Evolutionary conservation across 92 coral and sea anemone genomes (phyloP).

Genomic region (Zoanthus sociatus): DNA sequence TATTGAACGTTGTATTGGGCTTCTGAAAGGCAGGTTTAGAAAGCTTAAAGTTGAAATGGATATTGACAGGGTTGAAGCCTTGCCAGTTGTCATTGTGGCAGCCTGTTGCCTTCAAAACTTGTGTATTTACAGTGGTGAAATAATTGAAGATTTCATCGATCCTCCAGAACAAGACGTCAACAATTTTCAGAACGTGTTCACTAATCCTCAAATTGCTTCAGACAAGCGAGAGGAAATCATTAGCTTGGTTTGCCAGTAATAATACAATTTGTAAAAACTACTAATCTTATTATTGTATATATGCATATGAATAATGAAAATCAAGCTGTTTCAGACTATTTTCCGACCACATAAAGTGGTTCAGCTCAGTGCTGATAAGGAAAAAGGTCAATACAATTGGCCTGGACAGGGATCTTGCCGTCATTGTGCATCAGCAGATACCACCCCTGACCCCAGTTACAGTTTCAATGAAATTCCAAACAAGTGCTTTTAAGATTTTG

Average conservation of each 20-base stretch:
- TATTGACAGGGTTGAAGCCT: constrained; percentile 60
- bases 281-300: neutral
- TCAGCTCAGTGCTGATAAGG: constrained; percentile 32
- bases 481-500: neutral
- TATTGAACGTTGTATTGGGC: constrained; percentile 70
- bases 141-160: constrained; percentile 56
- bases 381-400: constrained; percentile 5
- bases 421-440: constrained; percentile 27
- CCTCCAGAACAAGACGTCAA: constrained; percentile 48
- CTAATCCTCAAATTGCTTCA: constrained; percentile 47
- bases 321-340: neutral
- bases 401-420: too few relatives aligned
- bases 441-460: constrained; percentile 19
- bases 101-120: constrained; percentile 61
- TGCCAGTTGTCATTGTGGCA: constrained; percentile 56
- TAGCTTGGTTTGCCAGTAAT: constrained; percentile 18
- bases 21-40: constrained; percentile 67
- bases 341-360: constrained; percentile 25
- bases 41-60: constrained; percentile 72
- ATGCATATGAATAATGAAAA: constrained; percentile 13
- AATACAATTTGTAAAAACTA: constrained; percentile 11
- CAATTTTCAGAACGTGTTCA: constrained; percentile 53
- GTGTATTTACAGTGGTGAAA: constrained; percentile 55
- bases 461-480: neutral
- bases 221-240: constrained; percentile 40